These are phyloP conservation scores for Scopus umbretta DNA, from an alignment of 2,113 vertebrate species.

Conservation along the genomic window DNA sequence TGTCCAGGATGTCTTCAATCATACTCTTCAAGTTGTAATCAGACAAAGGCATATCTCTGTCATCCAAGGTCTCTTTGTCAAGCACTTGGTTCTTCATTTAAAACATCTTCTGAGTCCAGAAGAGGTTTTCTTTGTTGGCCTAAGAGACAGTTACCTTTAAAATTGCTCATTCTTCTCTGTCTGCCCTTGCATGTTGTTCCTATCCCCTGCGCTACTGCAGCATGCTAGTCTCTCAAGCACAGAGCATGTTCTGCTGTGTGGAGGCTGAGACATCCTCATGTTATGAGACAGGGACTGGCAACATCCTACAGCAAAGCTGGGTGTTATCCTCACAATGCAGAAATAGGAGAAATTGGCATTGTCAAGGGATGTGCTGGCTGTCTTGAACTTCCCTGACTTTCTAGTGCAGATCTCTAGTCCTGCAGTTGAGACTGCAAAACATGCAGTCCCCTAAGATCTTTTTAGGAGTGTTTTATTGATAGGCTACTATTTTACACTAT, in stretches of 20 bases:
- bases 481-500: background rate
- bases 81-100: background rate
- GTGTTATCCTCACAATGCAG: background rate
- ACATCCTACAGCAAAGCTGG: background rate
- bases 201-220: background rate
- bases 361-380: background rate
- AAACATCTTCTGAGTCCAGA: background rate
- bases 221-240: background rate
- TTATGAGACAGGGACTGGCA: background rate
- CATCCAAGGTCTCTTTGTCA: background rate
- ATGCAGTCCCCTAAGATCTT: background rate
- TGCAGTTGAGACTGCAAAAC: background rate
- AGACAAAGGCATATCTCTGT: background rate
- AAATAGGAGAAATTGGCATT: background rate
- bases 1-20: background rate
- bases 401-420: background rate
- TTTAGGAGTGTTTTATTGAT: background rate
- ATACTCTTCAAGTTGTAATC: background rate
- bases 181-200: background rate
- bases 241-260: too few relatives aligned
- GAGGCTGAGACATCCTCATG: background rate
- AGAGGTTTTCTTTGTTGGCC: background rate
- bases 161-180: background rate
- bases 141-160: background rate
- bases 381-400: background rate